phyloP scores from a whole-genome alignment of 2,113 vertebrate species.

The Passer domesticus region DNA sequence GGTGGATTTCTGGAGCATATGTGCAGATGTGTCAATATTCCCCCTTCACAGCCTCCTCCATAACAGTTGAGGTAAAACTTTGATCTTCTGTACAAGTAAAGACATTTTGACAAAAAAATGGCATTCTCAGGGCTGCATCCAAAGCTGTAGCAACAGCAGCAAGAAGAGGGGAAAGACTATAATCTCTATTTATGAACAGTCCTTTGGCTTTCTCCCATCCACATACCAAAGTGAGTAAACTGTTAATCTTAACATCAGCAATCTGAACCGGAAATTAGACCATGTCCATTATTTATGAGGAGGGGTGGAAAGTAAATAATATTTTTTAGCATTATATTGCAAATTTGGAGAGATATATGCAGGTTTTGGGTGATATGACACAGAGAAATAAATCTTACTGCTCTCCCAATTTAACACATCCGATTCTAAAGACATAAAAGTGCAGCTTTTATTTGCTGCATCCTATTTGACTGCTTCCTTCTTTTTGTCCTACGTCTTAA shows the following conservation, averaged over 20 bases:
- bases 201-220: background rate
- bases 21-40: background rate
- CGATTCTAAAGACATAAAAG: background rate
- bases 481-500: background rate
- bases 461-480: background rate
- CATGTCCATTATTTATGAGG: conserved; percentile 17
- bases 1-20: background rate
- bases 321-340: conserved; percentile 13
- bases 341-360: background rate
- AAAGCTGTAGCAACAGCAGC: background rate
- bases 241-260: background rate
- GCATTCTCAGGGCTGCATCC: background rate
- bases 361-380: background rate
- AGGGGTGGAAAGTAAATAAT: background rate
- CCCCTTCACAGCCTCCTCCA: background rate
- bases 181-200: background rate
- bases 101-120: background rate
- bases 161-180: background rate
- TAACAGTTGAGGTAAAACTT: background rate
- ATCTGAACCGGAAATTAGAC: background rate
- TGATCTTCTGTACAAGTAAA: background rate
- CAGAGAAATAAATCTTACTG: conserved; percentile 1
- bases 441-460: background rate
- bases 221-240: background rate
- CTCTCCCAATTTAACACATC: background rate